phyloP scores from a whole-genome alignment of 2,888 invertebrate species.

The Argyresthia goedartella region DNA sequence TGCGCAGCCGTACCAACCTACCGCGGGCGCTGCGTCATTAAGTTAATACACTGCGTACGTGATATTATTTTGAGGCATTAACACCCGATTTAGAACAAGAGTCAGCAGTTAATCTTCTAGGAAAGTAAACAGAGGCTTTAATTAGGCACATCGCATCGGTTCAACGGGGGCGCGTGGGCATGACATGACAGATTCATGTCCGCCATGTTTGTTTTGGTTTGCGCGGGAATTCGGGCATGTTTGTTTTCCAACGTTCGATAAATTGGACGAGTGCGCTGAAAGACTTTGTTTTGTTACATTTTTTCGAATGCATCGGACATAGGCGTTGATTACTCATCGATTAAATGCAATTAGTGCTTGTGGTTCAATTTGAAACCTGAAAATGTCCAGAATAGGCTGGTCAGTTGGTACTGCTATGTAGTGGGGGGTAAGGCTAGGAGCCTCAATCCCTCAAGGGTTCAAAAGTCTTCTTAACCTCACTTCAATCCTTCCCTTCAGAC shows the following conservation, averaged over 20 bases:
- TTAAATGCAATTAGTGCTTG: constrained; percentile 10
- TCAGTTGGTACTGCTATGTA: too few species aligned
- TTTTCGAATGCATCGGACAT: constrained; percentile 14
- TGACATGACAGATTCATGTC: constrained; percentile 39
- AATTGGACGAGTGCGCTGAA: constrained; percentile 56
- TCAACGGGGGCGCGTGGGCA: constrained; percentile 49
- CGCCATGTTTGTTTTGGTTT: constrained; percentile 39
- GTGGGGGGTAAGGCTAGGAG: too few species aligned
- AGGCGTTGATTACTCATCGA: constrained; percentile 18
- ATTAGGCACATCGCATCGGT: constrained; percentile 33
- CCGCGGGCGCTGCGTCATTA: constrained; percentile 7
- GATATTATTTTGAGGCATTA: constrained; percentile 46
- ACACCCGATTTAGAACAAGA: constrained; percentile 44
- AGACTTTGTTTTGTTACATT: constrained; percentile 34
- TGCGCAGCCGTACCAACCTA: constrained; percentile 16
- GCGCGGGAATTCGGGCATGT: constrained; percentile 36
- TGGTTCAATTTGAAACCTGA: background rate
- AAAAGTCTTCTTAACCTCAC: too few species aligned
- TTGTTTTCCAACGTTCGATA: constrained; percentile 50
- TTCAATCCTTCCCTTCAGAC: too few species aligned
- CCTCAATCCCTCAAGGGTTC: too few species aligned
- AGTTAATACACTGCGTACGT: constrained; percentile 29
- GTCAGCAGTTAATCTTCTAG: constrained; percentile 43
- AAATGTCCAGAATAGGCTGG: too few species aligned
- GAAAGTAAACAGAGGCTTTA: constrained; percentile 56